These are phyloP conservation scores for Prunella fulvescens DNA, from an alignment of 2,113 vertebrate genomes.

Conservation along the genomic window DNA sequence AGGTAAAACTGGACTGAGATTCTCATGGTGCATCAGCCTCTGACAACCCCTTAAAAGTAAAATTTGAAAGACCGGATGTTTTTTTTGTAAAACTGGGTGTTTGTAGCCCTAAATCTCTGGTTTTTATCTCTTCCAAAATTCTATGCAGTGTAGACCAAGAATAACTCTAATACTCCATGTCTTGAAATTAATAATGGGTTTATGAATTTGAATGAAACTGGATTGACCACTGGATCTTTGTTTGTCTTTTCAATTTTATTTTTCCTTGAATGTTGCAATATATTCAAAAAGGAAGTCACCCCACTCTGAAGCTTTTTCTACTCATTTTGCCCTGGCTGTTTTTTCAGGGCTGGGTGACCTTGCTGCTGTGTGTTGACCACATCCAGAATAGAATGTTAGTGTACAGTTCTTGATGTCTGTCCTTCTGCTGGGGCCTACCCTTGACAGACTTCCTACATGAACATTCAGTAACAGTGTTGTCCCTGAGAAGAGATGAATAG, in stretches of 20 bases:
- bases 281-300: neutral
- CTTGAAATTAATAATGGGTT: neutral
- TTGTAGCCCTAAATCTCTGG: neutral
- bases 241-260: neutral
- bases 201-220: neutral
- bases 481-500: neutral
- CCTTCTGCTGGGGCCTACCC: neutral
- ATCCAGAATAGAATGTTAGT: neutral
- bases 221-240: neutral
- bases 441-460: neutral
- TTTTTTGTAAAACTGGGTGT: neutral
- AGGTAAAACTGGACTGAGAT: neutral
- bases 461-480: neutral
- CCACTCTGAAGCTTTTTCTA: neutral
- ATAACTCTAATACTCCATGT: neutral
- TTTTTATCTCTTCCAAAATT: neutral
- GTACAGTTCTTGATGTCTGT: neutral
- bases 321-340: neutral
- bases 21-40: neutral
- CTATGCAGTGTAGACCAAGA: neutral
- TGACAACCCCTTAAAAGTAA: neutral
- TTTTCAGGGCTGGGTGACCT: neutral
- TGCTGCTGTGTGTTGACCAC: neutral
- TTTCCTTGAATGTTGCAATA: neutral
- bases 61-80: neutral